Percentiles rank a stretch among this genome's conserved stretches.
Conservation (phyloP, 2,113 vertebrate species). For the Toxotes chatareus region DNA sequence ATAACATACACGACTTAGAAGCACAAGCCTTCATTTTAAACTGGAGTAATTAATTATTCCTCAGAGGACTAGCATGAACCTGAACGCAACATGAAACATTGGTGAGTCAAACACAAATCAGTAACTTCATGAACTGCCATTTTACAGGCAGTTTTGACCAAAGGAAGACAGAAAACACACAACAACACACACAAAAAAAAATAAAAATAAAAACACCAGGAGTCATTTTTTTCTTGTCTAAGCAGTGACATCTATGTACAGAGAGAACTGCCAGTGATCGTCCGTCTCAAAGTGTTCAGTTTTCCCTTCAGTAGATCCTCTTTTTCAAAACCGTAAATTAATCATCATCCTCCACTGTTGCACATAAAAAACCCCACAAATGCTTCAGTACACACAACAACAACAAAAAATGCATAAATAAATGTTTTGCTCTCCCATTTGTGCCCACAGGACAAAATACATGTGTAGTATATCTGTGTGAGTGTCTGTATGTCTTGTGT, state of each 20-base stretch:
- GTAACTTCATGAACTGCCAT: conserved; percentile 25
- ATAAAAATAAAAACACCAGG: not conserved
- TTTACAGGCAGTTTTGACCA: not conserved
- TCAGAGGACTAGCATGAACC: not conserved
- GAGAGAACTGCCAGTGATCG: not conserved
- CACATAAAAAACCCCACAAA: conserved; percentile 21
- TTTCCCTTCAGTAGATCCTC: conserved; percentile 13
- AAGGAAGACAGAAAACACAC: conserved; percentile 56
- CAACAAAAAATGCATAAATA: conserved; percentile 48
- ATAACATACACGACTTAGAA: not conserved
- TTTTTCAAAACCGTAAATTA: not conserved
- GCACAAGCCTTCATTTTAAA: conserved; percentile 21
- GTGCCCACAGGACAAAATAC: conserved; percentile 44
- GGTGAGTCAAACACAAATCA: conserved; percentile 15
- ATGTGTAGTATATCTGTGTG: not conserved
- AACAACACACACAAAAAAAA: not conserved
- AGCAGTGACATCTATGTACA: conserved; percentile 8
- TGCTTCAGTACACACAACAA: conserved; percentile 18
- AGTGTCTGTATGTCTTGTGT: not conserved
- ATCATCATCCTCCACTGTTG: not conserved
- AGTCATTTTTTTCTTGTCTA: conserved; percentile 1
- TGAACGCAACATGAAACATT: conserved; percentile 29
- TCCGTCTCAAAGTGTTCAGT: conserved; percentile 1
- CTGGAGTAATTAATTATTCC: not conserved
- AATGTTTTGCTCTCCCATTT: conserved; percentile 42